phyloP scores from a whole-genome alignment of 1,140 invertebrate genomes.

The Eupristina koningsbergeri region DNA sequence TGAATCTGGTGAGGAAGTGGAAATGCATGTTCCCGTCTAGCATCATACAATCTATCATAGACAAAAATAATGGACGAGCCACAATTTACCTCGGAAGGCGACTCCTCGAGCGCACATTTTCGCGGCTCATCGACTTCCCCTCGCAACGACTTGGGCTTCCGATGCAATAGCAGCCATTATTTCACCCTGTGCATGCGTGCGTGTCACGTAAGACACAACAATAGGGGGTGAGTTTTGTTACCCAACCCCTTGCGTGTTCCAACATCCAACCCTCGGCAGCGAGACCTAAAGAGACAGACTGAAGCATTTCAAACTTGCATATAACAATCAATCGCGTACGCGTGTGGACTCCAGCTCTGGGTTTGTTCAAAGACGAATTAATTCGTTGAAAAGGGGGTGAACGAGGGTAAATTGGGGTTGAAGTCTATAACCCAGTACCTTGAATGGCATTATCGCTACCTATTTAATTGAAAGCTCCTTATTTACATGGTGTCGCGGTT shows the following conservation, averaged over 20 bases:
- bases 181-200: neutral
- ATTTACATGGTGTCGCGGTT: neutral
- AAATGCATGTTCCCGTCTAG: too few relatives aligned
- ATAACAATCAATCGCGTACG: neutral
- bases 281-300: neutral
- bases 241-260: too few relatives aligned
- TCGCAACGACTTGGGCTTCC: neutral
- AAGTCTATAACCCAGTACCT: neutral
- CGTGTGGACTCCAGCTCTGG: neutral
- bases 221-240: neutral
- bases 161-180: neutral
- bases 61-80: too few relatives aligned
- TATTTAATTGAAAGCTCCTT: neutral
- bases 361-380: neutral
- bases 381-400: too few relatives aligned
- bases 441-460: neutral
- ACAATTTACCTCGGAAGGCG: neutral
- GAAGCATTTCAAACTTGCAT: neutral
- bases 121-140: neutral
- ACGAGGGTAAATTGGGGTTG: too few relatives aligned
- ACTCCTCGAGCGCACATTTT: neutral
- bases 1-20: too few relatives aligned
- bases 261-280: neutral
- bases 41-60: too few relatives aligned
- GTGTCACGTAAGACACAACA: neutral